These are phyloP conservation scores for Petroica traversi DNA, from an alignment of 2,113 vertebrate species.

Conservation along the genomic window DNA sequence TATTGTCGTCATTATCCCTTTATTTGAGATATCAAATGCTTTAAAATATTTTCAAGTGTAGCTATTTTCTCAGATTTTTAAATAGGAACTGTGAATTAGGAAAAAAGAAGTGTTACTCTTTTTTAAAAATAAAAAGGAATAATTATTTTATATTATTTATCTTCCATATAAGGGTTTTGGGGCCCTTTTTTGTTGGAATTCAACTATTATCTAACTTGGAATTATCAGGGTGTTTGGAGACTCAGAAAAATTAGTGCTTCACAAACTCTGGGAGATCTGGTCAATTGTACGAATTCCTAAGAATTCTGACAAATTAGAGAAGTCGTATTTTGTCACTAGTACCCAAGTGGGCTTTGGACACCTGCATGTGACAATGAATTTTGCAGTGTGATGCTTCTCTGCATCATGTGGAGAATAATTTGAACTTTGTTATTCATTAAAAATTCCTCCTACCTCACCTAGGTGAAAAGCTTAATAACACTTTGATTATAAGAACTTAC, in stretches of 20 bases:
- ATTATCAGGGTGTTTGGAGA: background rate
- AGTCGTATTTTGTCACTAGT: background rate
- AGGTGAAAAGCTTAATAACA: background rate
- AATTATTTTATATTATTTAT: background rate
- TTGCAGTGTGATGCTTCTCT: background rate
- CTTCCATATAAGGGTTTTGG: background rate
- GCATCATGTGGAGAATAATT: background rate
- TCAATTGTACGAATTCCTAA: background rate
- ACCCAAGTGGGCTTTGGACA: background rate
- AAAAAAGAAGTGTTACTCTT: background rate
- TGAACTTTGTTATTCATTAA: background rate
- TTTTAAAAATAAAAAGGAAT: background rate
- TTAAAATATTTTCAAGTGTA: background rate
- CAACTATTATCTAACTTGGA: background rate
- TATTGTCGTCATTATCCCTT: background rate
- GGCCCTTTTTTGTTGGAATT: background rate
- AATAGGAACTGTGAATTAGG: background rate
- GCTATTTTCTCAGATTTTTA: background rate
- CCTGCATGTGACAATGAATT: background rate
- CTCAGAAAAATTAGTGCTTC: background rate
- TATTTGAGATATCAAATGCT: background rate
- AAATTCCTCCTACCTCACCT: background rate
- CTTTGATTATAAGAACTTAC: background rate
- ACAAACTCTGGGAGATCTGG: background rate
- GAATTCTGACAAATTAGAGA: background rate